phyloP scores from a whole-genome alignment of 2,888 invertebrate species.

The Iphiclides podalirius region DNA sequence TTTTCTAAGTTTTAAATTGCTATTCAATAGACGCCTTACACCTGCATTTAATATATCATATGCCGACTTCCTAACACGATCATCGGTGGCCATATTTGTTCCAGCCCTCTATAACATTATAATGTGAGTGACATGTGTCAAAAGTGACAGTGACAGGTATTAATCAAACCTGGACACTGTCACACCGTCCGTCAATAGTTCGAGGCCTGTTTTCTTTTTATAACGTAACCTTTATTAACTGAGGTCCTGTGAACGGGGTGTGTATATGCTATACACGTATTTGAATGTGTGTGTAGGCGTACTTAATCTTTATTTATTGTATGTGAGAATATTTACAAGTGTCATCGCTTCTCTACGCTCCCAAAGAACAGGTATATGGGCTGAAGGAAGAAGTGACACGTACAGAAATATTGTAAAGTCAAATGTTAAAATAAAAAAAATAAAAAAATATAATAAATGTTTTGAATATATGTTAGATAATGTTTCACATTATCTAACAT shows the following conservation, averaged over 20 bases:
- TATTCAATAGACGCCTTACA: conserved; percentile 11
- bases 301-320: not conserved
- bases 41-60: conserved; percentile 14
- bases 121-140: conserved; percentile 22
- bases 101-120: conserved; percentile 17
- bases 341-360: not conserved
- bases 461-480: too few relatives aligned
- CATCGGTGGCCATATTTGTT: conserved; percentile 24
- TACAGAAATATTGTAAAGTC: too few relatives aligned
- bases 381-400: too few relatives aligned
- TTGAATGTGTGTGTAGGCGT: not conserved
- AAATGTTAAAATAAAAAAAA: too few relatives aligned
- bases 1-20: conserved; percentile 9
- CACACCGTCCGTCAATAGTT: conserved; percentile 12
- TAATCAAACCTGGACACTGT: conserved; percentile 20
- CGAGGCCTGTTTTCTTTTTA: conserved; percentile 12
- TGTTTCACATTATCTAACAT: too few relatives aligned
- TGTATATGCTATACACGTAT: not conserved
- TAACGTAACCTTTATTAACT: conserved; percentile 16
- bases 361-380: too few relatives aligned
- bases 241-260: conserved; percentile 10
- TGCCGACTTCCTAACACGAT: conserved; percentile 19
- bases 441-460: too few relatives aligned
- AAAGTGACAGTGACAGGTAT: conserved; percentile 22
- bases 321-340: not conserved